Conservation (phyloP, 2,113 vertebrate genomes). For the Piprites chloris region DNA sequence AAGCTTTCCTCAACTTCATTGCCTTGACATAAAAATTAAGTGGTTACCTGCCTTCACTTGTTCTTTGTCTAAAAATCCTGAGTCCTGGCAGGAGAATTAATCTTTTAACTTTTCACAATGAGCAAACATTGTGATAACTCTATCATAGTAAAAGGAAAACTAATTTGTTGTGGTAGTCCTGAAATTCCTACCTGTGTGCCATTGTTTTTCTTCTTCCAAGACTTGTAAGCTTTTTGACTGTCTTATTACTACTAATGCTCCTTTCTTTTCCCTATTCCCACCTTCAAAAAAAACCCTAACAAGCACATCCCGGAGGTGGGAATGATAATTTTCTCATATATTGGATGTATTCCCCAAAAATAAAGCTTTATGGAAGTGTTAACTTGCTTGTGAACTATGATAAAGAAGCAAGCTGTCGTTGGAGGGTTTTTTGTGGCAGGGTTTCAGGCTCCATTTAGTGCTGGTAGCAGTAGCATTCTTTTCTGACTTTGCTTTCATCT, state of each 20-base stretch:
- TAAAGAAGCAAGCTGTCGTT: not conserved
- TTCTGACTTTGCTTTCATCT: constrained; percentile 42
- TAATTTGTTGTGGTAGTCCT: not conserved
- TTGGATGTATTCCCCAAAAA: not conserved
- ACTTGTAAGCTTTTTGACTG: not conserved
- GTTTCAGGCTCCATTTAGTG: constrained; percentile 9
- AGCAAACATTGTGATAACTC: not conserved
- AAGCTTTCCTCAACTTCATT: not conserved
- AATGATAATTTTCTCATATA: not conserved
- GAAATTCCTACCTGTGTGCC: not conserved
- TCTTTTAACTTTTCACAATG: not conserved
- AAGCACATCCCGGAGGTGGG: not conserved
- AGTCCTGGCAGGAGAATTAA: not conserved
- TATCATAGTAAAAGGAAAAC: not conserved
- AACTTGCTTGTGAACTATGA: not conserved
- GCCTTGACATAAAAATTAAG: not conserved
- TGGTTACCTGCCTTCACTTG: not conserved
- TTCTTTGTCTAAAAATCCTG: not conserved
- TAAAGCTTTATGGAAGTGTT: not conserved
- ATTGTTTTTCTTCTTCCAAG: not conserved
- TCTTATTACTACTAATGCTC: not conserved
- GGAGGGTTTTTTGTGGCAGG: not conserved
- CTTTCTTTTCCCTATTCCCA: not conserved
- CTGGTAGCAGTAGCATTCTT: constrained; percentile 40
- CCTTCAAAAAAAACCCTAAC: not conserved